Conservation (phyloP, 2,888 invertebrate genomes). For the Torymus texanus region DNA sequence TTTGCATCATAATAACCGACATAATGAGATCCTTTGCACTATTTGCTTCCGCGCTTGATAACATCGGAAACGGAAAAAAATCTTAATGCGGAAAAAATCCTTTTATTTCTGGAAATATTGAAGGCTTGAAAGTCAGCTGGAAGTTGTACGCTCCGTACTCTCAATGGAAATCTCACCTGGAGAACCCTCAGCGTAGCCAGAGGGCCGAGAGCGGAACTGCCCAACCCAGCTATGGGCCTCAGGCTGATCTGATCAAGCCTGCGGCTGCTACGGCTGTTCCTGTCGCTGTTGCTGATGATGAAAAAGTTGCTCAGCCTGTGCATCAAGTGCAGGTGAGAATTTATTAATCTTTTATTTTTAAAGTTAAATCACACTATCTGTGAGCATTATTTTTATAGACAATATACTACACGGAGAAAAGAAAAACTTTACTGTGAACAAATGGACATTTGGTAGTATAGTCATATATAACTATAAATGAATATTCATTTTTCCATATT, state of each 20-base stretch:
- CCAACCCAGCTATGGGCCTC: constrained; percentile 10
- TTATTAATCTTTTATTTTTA: not conserved
- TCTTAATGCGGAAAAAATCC: too few relatives aligned
- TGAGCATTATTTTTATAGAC: too few relatives aligned
- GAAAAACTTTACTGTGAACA: too few relatives aligned
- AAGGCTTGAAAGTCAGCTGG: constrained; percentile 68
- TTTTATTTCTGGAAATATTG: too few relatives aligned
- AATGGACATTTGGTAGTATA: too few relatives aligned
- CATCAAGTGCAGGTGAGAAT: constrained; percentile 47
- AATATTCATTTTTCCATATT: too few relatives aligned
- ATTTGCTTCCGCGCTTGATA: constrained; percentile 10
- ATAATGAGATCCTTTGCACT: constrained; percentile 22
- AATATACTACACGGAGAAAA: too few relatives aligned
- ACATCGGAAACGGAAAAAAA: too few relatives aligned
- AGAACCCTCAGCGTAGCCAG: constrained; percentile 59
- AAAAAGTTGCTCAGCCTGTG: constrained; percentile 32
- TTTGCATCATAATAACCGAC: constrained; percentile 30
- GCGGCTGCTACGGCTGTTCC: constrained; percentile 18
- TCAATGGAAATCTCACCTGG: constrained; percentile 63
- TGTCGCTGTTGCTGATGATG: constrained; percentile 43
- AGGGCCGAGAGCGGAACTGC: constrained; percentile 54
- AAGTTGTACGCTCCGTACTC: constrained; percentile 64
- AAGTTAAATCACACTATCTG: too few relatives aligned
- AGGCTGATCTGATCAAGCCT: constrained; percentile 22
- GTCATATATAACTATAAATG: too few relatives aligned